Evolutionary conservation across 2,888 invertebrate species (phyloP).

Genomic region (Creontiades dilutus): DNA sequence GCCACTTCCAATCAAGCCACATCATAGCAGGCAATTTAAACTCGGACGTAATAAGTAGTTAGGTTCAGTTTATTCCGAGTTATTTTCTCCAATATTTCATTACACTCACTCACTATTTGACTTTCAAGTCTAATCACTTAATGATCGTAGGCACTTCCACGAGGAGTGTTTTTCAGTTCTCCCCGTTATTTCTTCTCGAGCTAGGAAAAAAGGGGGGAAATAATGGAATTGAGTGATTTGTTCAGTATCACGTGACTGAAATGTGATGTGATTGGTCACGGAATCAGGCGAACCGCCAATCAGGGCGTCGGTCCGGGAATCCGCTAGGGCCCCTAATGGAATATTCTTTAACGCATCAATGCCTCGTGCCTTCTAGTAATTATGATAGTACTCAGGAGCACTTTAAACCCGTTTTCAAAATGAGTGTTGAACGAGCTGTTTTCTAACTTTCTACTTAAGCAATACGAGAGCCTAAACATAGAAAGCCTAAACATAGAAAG

Average conservation of each 20-base stretch:
- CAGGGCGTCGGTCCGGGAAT: slow-evolving; percentile 56
- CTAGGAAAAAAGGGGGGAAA: neutral
- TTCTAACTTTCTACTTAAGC: no score
- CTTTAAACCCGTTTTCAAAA: neutral
- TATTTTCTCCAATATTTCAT: slow-evolving; percentile 22
- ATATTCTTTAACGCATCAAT: slow-evolving; percentile 37
- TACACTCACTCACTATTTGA: slow-evolving; percentile 35
- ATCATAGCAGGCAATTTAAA: neutral
- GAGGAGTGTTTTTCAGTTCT: slow-evolving; percentile 13
- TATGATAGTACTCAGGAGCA: neutral
- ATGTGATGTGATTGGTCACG: slow-evolving; percentile 68
- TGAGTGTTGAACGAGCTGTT: neutral
- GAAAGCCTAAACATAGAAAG: no score
- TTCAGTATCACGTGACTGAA: slow-evolving; percentile 60
- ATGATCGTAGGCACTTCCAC: neutral
- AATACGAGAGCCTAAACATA: no score
- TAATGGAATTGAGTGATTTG: slow-evolving; percentile 68
- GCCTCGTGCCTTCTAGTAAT: slow-evolving; percentile 4
- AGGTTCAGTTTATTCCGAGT: neutral
- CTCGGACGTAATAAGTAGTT: neutral
- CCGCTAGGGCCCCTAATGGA: slow-evolving; percentile 58
- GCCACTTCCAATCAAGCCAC: neutral
- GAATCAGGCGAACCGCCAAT: slow-evolving; percentile 67
- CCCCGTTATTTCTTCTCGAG: slow-evolving; percentile 10
- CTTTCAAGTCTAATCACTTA: slow-evolving; percentile 14